Conservation (phyloP, 2,797 vertebrate genomes). For the Tarsius wallacei region DNA sequence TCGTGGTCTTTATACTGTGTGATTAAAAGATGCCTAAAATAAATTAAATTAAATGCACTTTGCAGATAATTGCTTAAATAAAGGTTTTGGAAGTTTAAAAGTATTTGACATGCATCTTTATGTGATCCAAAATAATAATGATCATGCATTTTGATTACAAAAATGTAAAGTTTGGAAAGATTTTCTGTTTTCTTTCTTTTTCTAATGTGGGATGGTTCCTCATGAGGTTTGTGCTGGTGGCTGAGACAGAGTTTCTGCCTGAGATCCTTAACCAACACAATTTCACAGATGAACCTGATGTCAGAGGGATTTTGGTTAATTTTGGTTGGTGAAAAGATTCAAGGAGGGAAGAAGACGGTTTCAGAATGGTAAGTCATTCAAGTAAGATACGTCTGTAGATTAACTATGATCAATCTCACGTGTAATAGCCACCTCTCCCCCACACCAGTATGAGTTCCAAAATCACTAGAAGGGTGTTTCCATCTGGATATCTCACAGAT, state of each 20-base stretch:
- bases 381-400: not conserved
- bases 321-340: not conserved
- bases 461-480: not conserved
- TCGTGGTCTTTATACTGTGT: not conserved
- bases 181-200: not conserved
- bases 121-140: not conserved
- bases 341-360: not conserved
- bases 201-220: not conserved
- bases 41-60: not conserved
- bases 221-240: not conserved
- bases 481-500: not conserved
- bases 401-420: not conserved
- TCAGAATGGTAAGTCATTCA: not conserved
- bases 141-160: not conserved
- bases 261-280: not conserved
- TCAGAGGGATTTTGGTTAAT: not conserved
- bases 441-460: not conserved
- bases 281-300: not conserved
- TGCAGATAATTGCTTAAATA: conserved; percentile 12
- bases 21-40: conserved; percentile 8
- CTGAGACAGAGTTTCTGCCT: not conserved
- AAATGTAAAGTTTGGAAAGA: not conserved
- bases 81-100: not conserved
- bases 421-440: not conserved
- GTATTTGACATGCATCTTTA: not conserved